These are phyloP conservation scores for Gryllus bimaculatus DNA, from an alignment of 1,140 invertebrate species.

Conservation along the genomic window DNA sequence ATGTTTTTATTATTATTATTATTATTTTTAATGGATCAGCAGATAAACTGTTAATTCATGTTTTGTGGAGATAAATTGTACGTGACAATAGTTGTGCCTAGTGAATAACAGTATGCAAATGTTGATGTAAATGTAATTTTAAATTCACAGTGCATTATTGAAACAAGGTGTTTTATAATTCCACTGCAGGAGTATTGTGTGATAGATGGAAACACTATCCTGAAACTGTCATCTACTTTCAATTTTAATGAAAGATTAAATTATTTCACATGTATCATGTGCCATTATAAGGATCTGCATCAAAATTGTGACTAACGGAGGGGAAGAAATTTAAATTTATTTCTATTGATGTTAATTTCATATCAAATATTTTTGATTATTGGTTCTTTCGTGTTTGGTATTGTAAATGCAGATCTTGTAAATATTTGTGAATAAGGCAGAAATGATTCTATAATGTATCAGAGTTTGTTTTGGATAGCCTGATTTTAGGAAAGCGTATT, in stretches of 20 bases:
- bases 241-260: constrained; percentile 2
- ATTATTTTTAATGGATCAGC: background rate
- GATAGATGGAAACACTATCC: background rate
- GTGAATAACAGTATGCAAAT: background rate
- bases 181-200: background rate
- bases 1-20: background rate
- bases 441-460: background rate
- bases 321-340: background rate
- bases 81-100: background rate
- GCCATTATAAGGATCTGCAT: background rate
- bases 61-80: background rate
- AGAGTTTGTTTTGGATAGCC: no score
- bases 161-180: background rate
- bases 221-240: background rate
- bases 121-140: background rate
- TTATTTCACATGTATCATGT: background rate
- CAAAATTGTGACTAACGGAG: background rate
- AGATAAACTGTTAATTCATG: background rate
- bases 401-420: background rate
- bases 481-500: no score
- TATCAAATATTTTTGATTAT: background rate
- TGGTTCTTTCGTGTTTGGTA: background rate
- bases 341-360: background rate
- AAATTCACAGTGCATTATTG: background rate
- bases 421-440: background rate